phyloP scores from a whole-genome alignment of 2,113 vertebrate genomes.

The Steatornis caripensis region DNA sequence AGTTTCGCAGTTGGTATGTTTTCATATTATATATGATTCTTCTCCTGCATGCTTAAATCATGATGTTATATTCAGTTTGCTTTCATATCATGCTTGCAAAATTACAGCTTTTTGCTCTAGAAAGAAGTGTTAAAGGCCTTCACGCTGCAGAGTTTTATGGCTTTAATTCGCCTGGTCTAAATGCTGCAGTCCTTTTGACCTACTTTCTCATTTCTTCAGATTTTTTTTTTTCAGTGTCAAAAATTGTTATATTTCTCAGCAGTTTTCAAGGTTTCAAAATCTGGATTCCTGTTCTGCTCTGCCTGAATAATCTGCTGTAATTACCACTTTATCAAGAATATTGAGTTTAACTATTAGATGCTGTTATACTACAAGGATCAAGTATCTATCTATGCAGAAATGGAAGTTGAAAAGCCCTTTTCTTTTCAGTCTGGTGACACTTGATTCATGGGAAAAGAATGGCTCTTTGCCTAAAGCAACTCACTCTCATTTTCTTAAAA shows the following conservation, averaged over 20 bases:
- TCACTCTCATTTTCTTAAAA: neutral
- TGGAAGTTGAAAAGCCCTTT: neutral
- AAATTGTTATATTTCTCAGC: neutral
- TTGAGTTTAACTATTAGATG: neutral
- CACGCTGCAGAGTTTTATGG: neutral
- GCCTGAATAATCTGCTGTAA: neutral
- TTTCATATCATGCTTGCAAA: neutral
- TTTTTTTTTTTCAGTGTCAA: neutral
- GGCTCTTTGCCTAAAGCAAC: neutral
- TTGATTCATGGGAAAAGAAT: neutral
- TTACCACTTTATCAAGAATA: neutral
- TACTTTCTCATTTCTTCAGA: neutral
- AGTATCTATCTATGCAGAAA: neutral
- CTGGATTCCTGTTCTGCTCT: neutral
- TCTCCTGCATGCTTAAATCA: neutral
- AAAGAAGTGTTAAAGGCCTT: neutral
- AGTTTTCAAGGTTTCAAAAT: neutral
- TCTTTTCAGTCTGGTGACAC: neutral
- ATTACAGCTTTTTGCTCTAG: neutral
- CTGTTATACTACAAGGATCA: neutral
- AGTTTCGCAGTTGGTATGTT: neutral
- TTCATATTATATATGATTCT: neutral
- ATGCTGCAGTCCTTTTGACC: neutral
- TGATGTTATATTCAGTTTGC: neutral
- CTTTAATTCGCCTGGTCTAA: neutral